Evolutionary conservation across 2,113 vertebrate species (phyloP), one percentile per base, ranked within the genome.

Genomic region (Coryphaenoides rupestris): DNA sequence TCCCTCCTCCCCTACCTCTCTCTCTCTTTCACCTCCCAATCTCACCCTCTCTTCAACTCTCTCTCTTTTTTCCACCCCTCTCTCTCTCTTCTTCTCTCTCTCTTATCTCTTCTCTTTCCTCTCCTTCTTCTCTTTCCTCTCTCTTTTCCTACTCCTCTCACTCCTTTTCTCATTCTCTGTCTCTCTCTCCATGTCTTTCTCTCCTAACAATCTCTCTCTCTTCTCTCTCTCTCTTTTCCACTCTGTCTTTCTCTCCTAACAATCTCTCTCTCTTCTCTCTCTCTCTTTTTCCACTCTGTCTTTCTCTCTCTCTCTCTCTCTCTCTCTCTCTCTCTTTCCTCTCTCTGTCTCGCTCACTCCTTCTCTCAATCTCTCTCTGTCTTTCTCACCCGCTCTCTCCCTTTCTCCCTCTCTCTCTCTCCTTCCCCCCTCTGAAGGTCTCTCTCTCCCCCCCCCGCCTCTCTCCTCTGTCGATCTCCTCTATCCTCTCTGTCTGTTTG

Each of bases 301-400:
- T 40, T 12, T 40, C 7, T 12, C 13, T 40, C 9, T 26, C 6
- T 40, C 7, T 40, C 33, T 40, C 33, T 40, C 33, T 40, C 28
- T 23, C 12, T 58, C 21, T 58, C 55, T 58, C 55, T 16, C 21
- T 58, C n/a, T n/a, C n/a, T n/a, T n/a, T n/a, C n/a, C n/a, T n/a
- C n/a, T n/a, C n/a, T n/a, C n/a, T n/a, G n/a, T n/a, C n/a, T n/a
- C n/a, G n/a, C n/a, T n/a, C n/a, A n/a, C n/a, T n/a, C n/a, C n/a
- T n/a, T n/a, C n/a, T n/a, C n/a, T n/a, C n/a, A n/a, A n/a, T n/a
- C n/a, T n/a, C 55, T 26, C 1, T 23, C 53, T 58, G 19, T 21
- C 33, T 70, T 28, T 47, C 54, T 55, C 24, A n/a, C n/a, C n/a
- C n/a, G n/a, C n/a, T n/a, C n/a, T 21, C 26, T 21, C 54, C 22